Conservation (phyloP, 2,113 vertebrate genomes). For the Cheilinus undulatus region DNA sequence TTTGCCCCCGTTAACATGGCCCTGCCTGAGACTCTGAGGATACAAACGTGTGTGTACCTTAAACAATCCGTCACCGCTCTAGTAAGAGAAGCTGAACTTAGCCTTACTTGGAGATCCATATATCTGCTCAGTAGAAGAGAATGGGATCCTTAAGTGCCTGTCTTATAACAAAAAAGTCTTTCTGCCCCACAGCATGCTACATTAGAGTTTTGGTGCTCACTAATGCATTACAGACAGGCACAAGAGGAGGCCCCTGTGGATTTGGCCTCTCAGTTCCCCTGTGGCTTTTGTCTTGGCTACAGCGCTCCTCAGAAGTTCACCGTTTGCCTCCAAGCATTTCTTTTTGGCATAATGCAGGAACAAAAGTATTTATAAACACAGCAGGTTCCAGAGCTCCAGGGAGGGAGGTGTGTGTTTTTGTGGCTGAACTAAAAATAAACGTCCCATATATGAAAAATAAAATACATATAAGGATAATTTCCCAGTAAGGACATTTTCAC, state of each 20-base stretch:
- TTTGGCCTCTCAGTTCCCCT: slow-evolving; percentile 16
- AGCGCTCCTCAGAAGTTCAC: slow-evolving; percentile 1
- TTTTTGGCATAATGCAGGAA: not conserved
- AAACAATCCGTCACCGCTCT: slow-evolving; percentile 6
- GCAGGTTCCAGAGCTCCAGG: slow-evolving; percentile 27
- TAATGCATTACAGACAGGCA: slow-evolving; percentile 21
- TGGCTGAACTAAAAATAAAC: no score
- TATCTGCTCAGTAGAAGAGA: not conserved
- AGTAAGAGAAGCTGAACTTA: not conserved
- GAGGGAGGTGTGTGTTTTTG: slow-evolving; percentile 1
- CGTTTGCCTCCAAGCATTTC: slow-evolving; percentile 26
- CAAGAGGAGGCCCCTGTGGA: slow-evolving; percentile 18
- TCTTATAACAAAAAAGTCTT: slow-evolving; percentile 16
- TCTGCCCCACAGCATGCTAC: slow-evolving; percentile 22
- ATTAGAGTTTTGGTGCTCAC: slow-evolving; percentile 18
- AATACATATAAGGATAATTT: no score
- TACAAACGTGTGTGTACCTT: slow-evolving; percentile 25
- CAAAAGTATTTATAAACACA: slow-evolving; percentile 34
- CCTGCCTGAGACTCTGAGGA: not conserved
- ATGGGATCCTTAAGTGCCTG: not conserved
- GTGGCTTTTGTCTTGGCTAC: slow-evolving; percentile 12
- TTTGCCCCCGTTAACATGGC: slow-evolving; percentile 58
- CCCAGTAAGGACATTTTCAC: no score
- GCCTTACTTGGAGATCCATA: not conserved
- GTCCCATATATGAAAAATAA: no score